A percentile compares a stretch with the other conserved stretches of the same genome.
These are phyloP conservation scores for Penaeus vannamei DNA, from an alignment of 1,140 invertebrate species.

Conservation along the genomic window DNA sequence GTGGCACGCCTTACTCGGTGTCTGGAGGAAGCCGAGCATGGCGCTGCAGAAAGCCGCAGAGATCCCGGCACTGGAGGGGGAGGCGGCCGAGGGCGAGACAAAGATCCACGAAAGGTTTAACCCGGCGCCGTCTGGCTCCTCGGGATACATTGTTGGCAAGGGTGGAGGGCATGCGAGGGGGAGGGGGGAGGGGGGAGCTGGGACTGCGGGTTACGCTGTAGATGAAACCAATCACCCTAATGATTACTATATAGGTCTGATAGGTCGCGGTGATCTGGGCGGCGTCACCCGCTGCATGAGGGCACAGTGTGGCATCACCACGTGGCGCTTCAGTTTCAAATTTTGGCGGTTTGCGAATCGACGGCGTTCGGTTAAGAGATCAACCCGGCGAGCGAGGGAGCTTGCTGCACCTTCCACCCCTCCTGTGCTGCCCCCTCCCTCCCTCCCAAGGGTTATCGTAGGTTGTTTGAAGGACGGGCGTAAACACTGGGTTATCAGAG, in stretches of 20 bases:
- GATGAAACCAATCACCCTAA: not conserved
- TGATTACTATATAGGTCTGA: no score
- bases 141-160: slow-evolving; percentile 38
- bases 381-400: no score
- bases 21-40: not conserved
- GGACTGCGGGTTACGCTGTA: not conserved
- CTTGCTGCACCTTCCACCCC: no score
- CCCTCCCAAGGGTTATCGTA: slow-evolving; percentile 51
- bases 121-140: slow-evolving; percentile 38
- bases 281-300: no score
- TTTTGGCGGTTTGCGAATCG: no score
- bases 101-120: slow-evolving; percentile 42
- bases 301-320: no score
- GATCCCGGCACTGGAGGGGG: not conserved
- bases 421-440: not conserved
- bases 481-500: slow-evolving; percentile 61
- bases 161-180: not conserved
- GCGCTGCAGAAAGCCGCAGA: not conserved
- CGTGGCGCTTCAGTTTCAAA: no score
- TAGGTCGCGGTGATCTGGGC: no score
- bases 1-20: no score
- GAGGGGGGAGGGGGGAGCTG: not conserved
- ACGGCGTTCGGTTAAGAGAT: no score
- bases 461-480: slow-evolving; percentile 58
- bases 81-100: slow-evolving; percentile 21